Evolutionary conservation across 2,113 vertebrate genomes (phyloP).

Genomic region (Aramus guarauna): DNA sequence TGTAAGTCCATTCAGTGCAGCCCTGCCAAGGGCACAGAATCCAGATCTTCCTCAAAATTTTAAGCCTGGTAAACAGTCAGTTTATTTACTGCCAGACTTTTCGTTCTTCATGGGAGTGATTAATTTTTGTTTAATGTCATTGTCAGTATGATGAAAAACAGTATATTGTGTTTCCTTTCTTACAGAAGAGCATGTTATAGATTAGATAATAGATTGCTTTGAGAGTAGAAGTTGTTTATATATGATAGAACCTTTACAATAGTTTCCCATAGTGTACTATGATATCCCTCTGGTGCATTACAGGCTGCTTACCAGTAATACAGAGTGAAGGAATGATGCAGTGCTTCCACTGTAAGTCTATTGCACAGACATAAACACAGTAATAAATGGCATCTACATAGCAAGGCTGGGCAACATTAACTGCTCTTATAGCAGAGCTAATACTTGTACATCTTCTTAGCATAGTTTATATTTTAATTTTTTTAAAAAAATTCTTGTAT

Average conservation of each 20-base stretch:
- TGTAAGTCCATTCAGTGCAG: background rate
- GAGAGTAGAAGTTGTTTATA: background rate
- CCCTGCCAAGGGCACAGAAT: background rate
- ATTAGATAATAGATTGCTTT: background rate
- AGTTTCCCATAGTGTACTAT: background rate
- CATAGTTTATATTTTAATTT: background rate
- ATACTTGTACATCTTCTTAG: background rate
- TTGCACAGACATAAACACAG: background rate
- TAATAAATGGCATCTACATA: background rate
- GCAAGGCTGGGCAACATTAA: background rate
- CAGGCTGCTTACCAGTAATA: background rate
- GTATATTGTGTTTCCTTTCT: background rate
- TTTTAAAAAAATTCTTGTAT: background rate
- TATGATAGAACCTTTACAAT: background rate
- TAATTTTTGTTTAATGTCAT: background rate
- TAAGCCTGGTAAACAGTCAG: background rate
- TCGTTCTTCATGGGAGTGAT: background rate
- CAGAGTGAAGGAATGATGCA: background rate
- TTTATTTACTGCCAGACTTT: background rate
- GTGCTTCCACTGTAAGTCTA: background rate
- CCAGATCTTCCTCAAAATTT: background rate
- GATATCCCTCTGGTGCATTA: background rate
- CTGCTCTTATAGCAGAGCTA: background rate
- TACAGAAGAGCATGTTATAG: background rate
- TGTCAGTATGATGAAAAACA: background rate